phyloP scores from a whole-genome alignment of 35 echinoderm and acorn worm species.

The Hemicentrotus pulcherrimus region DNA sequence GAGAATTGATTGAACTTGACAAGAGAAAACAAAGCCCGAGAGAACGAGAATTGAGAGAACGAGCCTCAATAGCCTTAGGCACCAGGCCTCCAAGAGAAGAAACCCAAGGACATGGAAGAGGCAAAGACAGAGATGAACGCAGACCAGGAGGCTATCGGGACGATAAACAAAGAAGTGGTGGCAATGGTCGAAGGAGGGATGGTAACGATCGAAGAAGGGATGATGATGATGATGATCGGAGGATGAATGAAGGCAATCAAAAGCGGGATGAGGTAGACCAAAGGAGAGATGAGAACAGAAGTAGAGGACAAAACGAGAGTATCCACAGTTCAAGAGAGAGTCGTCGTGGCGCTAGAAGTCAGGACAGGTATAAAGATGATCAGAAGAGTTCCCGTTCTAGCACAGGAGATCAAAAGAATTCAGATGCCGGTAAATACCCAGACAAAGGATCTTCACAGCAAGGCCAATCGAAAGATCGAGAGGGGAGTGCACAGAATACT shows the following conservation, averaged over 20 bases:
- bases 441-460: not conserved
- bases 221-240: not conserved
- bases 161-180: not conserved
- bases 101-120: too few relatives aligned
- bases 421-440: not conserved
- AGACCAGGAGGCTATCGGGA: not conserved
- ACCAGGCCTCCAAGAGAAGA: not conserved
- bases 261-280: too few relatives aligned
- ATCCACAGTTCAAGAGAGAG: not conserved
- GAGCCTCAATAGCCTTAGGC: not conserved
- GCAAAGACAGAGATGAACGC: not conserved
- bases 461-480: not conserved
- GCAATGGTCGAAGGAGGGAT: not conserved
- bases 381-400: not conserved
- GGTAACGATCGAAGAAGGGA: not conserved
- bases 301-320: not conserved
- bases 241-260: too few relatives aligned
- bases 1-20: not conserved
- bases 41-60: not conserved
- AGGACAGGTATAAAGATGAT: not conserved
- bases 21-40: not conserved
- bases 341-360: not conserved
- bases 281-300: not conserved
- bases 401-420: not conserved
- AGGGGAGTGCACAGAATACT: too few relatives aligned